Conservation (phyloP, 2,113 vertebrate genomes). For the Scomber japonicus region DNA sequence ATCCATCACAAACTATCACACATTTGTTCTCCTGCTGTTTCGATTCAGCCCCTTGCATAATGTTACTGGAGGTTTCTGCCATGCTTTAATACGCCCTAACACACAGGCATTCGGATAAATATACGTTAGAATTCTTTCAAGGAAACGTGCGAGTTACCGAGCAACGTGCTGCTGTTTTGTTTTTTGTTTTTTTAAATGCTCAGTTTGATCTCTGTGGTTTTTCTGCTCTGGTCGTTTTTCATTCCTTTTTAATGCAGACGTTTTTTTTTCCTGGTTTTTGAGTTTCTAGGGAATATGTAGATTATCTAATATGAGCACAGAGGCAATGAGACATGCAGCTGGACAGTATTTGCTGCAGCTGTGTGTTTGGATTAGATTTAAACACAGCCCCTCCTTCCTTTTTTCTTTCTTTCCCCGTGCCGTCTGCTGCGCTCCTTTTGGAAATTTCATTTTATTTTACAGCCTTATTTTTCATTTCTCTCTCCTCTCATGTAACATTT, state of each 20-base stretch:
- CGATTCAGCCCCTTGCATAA: slow-evolving; percentile 7
- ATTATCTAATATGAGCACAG: slow-evolving; percentile 18
- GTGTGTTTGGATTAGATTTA: slow-evolving; percentile 43
- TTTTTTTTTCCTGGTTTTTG: background rate
- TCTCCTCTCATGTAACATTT: background rate
- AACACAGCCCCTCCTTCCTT: slow-evolving; percentile 13
- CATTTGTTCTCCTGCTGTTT: slow-evolving; percentile 33
- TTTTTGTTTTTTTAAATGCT: no score
- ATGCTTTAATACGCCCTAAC: background rate
- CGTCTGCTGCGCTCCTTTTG: background rate
- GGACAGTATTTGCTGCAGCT: slow-evolving; percentile 41
- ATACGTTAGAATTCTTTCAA: background rate
- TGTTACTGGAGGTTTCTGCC: background rate
- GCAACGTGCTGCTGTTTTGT: background rate
- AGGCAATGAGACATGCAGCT: slow-evolving; percentile 28
- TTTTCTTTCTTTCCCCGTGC: background rate
- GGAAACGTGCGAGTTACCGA: background rate
- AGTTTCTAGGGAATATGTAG: background rate
- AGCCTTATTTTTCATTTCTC: background rate
- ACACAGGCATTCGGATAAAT: background rate
- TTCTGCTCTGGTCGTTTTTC: background rate
- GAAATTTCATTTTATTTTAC: background rate
- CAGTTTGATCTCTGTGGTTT: background rate
- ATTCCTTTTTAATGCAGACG: background rate
- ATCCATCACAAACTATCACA: background rate